Percentiles rank a stretch among this genome's conserved stretches.
Evolutionary conservation across 2,113 vertebrate genomes (phyloP).

Genomic region (Oryzias woworae): DNA sequence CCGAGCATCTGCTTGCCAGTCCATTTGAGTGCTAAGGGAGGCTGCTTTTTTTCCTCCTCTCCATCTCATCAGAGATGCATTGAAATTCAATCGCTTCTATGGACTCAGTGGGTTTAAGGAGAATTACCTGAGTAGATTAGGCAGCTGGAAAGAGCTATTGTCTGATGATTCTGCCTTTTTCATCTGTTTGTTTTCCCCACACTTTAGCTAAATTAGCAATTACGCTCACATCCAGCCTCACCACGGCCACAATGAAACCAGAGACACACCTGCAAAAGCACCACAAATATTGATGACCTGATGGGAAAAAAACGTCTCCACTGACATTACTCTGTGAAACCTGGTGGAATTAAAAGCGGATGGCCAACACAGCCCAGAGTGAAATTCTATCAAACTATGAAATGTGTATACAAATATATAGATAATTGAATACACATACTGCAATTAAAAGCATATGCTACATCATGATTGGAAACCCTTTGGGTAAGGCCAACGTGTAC

Average conservation of each 20-base stretch:
- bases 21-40: constrained; percentile 66
- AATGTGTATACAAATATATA: no score
- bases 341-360: constrained; percentile 37
- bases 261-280: constrained; percentile 70
- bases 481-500: no score
- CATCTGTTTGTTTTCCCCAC: constrained; percentile 74
- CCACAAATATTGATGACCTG: constrained; percentile 63
- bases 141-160: constrained; percentile 63
- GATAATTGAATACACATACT: no score
- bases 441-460: no score
- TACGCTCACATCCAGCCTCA: constrained; percentile 76
- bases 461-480: no score
- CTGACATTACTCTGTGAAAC: constrained; percentile 41
- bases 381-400: background rate
- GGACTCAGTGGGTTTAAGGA: constrained; percentile 72
- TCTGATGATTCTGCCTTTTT: constrained; percentile 65
- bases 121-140: constrained; percentile 77
- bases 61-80: constrained; percentile 68
- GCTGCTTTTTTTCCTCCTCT: constrained; percentile 22
- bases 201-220: constrained; percentile 81
- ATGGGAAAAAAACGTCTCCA: constrained; percentile 53
- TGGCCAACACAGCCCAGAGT: constrained; percentile 8
- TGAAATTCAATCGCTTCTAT: constrained; percentile 76
- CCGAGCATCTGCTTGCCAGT: constrained; percentile 68
- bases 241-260: constrained; percentile 56